These are phyloP conservation scores for Orientallactaga bullata DNA, from an alignment of 2,113 vertebrate species.

Conservation along the genomic window DNA sequence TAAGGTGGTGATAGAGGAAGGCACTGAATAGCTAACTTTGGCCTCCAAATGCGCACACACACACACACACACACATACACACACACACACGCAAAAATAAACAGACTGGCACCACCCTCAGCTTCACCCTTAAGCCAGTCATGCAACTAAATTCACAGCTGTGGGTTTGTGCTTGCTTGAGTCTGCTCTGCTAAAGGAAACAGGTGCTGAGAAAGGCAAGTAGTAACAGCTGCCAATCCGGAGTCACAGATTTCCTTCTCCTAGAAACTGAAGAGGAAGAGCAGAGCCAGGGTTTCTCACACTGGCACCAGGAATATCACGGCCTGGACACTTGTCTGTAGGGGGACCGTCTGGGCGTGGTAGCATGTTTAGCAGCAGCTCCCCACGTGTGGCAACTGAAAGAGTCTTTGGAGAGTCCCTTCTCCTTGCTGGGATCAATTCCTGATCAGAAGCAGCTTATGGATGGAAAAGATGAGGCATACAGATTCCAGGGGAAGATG, in stretches of 20 bases:
- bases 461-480: no score
- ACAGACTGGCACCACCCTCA: background rate
- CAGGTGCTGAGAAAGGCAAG: background rate
- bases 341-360: background rate
- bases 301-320: rapidly evolving
- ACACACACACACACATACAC: no score
- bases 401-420: no score
- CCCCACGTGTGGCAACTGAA: background rate
- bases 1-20: no score
- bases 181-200: background rate
- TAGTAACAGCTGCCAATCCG: background rate
- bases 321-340: background rate
- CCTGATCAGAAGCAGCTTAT: no score
- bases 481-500: no score
- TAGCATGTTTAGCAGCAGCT: background rate
- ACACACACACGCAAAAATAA: no score
- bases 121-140: background rate
- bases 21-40: no score
- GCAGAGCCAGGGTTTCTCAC: background rate
- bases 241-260: background rate
- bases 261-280: background rate
- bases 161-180: background rate
- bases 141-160: background rate
- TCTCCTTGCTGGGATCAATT: no score
- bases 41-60: no score